Percentiles rank a stretch among this genome's conserved stretches.
These are phyloP conservation scores for Thyatira batis DNA, from an alignment of 2,888 invertebrate genomes.

Conservation along the genomic window DNA sequence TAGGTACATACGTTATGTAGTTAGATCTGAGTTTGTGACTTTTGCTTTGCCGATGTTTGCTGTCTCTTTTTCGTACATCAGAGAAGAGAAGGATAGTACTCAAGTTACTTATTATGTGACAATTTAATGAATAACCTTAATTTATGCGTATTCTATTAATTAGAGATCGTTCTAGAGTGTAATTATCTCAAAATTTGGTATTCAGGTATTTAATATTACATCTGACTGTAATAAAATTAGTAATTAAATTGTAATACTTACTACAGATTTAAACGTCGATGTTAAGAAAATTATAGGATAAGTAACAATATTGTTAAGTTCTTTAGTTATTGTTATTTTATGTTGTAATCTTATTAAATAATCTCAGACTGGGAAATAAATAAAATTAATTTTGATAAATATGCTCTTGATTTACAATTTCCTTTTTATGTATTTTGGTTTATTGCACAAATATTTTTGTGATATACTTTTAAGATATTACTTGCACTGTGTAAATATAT, in stretches of 20 bases:
- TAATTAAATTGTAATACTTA: not conserved
- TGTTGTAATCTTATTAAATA: constrained; percentile 12
- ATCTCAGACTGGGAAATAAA: constrained; percentile 19
- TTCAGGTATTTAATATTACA: not conserved
- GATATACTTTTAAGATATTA: too few relatives aligned
- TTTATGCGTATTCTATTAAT: too few relatives aligned
- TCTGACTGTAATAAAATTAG: not conserved
- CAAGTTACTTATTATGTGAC: too few relatives aligned
- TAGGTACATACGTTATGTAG: too few relatives aligned
- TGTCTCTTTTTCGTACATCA: too few relatives aligned
- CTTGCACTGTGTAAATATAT: too few relatives aligned
- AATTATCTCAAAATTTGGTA: not conserved
- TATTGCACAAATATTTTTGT: too few relatives aligned
- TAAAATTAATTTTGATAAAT: constrained; percentile 20
- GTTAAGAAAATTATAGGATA: not conserved
- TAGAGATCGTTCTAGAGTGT: not conserved
- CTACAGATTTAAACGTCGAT: not conserved
- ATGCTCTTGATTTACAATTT: constrained; percentile 1
- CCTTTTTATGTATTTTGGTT: too few relatives aligned
- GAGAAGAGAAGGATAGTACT: too few relatives aligned
- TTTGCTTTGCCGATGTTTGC: too few relatives aligned
- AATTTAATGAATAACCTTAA: too few relatives aligned
- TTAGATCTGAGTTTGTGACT: too few relatives aligned
- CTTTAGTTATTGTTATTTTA: constrained; percentile 19
- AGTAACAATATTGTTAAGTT: constrained; percentile 8